Evolutionary conservation across 2,113 vertebrate genomes (phyloP).

Genomic region (Hippocampus zosterae): DNA sequence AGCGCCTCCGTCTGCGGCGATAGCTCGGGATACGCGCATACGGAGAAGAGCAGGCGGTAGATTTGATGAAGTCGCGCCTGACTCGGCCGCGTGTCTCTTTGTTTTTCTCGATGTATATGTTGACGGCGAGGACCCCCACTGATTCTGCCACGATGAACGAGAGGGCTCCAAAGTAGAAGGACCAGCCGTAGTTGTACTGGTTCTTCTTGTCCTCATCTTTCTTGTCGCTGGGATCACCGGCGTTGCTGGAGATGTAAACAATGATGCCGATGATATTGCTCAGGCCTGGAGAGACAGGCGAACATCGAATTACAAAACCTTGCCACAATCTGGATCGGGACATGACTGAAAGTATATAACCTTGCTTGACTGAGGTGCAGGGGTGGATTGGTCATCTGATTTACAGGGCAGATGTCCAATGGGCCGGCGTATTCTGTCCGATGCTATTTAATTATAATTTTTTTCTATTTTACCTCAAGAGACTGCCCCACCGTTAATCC

Average conservation of each 20-base stretch:
- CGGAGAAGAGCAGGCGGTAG: conserved; percentile 84
- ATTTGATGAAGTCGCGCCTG: conserved; percentile 83
- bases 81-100: conserved; percentile 85
- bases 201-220: conserved; percentile 94
- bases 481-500: no score
- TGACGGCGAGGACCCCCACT: conserved; percentile 91
- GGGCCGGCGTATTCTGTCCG: no score
- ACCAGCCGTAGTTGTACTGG: conserved; percentile 97
- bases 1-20: conserved; percentile 82
- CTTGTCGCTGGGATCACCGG: conserved; percentile 94
- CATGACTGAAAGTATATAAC: background rate
- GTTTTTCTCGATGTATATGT: conserved; percentile 97
- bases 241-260: conserved; percentile 97
- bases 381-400: no score
- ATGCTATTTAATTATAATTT: no score
- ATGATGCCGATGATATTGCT: conserved; percentile 99
- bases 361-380: background rate
- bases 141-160: conserved; percentile 96
- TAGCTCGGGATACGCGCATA: conserved; percentile 96
- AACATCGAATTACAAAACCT: background rate
- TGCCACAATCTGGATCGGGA: background rate
- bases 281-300: conserved; percentile 72
- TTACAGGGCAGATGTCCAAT: no score
- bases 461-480: no score
- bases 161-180: conserved; percentile 95